These are phyloP conservation scores for Panthera leo DNA, from an alignment of 2,113 vertebrate genomes.

Conservation along the genomic window DNA sequence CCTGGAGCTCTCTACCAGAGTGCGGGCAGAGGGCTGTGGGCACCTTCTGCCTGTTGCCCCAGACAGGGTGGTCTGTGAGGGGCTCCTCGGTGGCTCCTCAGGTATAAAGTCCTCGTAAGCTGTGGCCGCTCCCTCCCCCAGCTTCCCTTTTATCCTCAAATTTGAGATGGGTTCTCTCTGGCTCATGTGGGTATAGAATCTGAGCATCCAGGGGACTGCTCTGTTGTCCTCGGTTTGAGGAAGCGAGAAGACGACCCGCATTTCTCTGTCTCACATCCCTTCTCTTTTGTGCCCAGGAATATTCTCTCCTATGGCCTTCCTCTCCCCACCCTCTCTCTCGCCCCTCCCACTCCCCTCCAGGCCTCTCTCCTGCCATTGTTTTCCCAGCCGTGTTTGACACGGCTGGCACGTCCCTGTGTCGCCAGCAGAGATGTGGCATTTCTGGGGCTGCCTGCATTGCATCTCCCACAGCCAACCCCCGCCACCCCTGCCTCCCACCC, in stretches of 20 bases:
- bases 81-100: background rate
- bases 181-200: background rate
- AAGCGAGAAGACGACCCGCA: background rate
- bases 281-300: background rate
- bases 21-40: background rate
- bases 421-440: background rate
- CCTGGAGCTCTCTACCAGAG: background rate
- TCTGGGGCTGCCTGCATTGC: background rate
- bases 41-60: background rate
- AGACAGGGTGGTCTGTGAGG: background rate
- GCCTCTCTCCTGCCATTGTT: background rate
- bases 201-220: background rate
- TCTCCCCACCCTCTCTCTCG: fast-evolving
- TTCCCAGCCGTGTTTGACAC: background rate
- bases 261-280: background rate
- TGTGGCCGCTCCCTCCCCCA: background rate
- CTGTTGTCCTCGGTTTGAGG: background rate
- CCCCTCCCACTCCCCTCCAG: background rate
- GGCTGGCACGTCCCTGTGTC: too few species aligned
- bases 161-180: background rate
- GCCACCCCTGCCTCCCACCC: background rate
- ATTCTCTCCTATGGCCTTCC: background rate
- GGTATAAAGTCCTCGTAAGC: background rate
- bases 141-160: background rate
- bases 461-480: background rate